These are phyloP conservation scores for Epinephelus fuscoguttatus DNA, from an alignment of 2,113 vertebrate species.

Conservation along the genomic window DNA sequence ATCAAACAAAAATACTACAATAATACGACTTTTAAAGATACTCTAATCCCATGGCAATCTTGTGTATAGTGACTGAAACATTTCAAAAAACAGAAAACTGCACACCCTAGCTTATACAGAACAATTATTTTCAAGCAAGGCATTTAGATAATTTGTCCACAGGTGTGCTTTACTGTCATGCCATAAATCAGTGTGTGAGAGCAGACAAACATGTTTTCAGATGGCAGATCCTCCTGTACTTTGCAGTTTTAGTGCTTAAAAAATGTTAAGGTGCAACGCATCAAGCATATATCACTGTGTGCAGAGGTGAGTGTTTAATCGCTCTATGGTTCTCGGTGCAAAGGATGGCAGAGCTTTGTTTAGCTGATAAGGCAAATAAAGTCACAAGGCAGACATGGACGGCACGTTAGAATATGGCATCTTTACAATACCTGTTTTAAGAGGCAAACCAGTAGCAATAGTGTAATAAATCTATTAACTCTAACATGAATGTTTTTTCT, in stretches of 20 bases:
- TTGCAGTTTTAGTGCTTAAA: not conserved
- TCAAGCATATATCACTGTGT: slow-evolving; percentile 1
- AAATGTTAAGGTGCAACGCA: slow-evolving; percentile 5
- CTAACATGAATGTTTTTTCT: not conserved
- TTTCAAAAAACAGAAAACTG: not conserved
- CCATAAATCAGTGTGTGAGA: slow-evolving; percentile 17
- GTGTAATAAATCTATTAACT: not conserved
- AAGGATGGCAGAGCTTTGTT: slow-evolving; percentile 15
- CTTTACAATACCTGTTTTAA: slow-evolving; percentile 23
- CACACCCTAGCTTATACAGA: not conserved
- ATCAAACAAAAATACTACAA: not conserved
- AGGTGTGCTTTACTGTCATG: slow-evolving; percentile 51
- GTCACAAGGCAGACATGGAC: slow-evolving; percentile 54
- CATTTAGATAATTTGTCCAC: slow-evolving; percentile 17
- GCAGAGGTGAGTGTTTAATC: not conserved
- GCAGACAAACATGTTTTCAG: slow-evolving; percentile 5
- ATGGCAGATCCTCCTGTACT: not conserved
- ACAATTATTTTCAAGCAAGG: slow-evolving; percentile 8
- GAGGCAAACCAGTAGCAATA: slow-evolving; percentile 36
- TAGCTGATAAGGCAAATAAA: slow-evolving; percentile 64
- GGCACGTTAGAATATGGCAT: slow-evolving; percentile 37
- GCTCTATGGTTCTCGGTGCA: not conserved
- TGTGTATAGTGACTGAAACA: not conserved
- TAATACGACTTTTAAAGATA: not conserved
- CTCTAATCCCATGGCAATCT: not conserved